Conservation (phyloP, 2,888 invertebrate genomes). For the Eupithecia subumbrata region DNA sequence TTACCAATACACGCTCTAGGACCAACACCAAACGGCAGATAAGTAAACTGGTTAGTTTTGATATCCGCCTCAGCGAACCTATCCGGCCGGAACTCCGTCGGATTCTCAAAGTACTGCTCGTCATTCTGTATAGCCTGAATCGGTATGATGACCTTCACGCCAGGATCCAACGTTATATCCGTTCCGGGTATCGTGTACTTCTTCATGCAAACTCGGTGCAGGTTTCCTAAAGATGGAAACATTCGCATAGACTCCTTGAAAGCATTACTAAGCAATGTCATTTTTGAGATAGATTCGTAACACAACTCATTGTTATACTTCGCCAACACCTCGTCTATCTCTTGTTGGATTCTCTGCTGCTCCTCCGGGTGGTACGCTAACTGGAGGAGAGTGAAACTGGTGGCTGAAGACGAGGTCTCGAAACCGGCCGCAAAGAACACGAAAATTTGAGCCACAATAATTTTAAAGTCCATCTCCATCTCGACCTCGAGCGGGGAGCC, state of each 20-base stretch:
- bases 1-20: conserved; percentile 68
- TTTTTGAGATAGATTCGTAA: conserved; percentile 64
- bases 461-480: conserved; percentile 56
- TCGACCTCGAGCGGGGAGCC: conserved; percentile 57
- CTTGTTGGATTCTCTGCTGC: conserved; percentile 63
- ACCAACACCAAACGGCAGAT: conserved; percentile 68
- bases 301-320: conserved; percentile 64
- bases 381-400: conserved; percentile 67
- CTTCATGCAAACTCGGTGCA: conserved; percentile 60
- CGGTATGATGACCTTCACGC: conserved; percentile 64
- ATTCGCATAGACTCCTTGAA: conserved; percentile 66
- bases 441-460: conserved; percentile 64
- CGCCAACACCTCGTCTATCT: conserved; percentile 63
- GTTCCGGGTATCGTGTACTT: conserved; percentile 56
- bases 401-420: conserved; percentile 74
- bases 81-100: conserved; percentile 59
- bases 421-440: conserved; percentile 76
- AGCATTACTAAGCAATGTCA: conserved; percentile 58
- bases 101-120: conserved; percentile 63
- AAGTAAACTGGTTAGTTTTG: conserved; percentile 52
- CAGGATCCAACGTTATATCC: conserved; percentile 62
- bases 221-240: conserved; percentile 60
- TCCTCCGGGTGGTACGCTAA: conserved; percentile 69
- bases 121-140: conserved; percentile 66
- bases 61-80: conserved; percentile 53